phyloP scores from a whole-genome alignment of 1,140 invertebrate genomes.

The Apocrypta bakeri region DNA sequence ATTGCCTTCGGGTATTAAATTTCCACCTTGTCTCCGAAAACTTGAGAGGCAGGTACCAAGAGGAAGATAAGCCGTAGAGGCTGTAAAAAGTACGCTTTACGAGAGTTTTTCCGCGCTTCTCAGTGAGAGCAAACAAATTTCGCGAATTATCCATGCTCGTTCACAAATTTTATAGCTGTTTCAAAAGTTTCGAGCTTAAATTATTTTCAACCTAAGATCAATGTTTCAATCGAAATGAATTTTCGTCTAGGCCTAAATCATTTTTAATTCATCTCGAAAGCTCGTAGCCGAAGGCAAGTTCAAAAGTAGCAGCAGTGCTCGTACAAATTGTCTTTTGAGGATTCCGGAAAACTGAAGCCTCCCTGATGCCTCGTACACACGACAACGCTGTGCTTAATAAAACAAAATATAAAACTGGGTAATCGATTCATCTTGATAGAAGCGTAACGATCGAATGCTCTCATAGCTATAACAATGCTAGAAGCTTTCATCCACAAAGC shows the following conservation, averaged over 20 bases:
- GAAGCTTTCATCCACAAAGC: neutral
- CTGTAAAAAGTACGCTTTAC: neutral
- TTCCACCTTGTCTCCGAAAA: neutral
- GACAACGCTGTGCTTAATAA: neutral
- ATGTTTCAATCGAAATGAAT: too few species aligned
- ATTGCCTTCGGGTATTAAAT: constrained; percentile 5
- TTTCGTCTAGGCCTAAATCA: too few species aligned
- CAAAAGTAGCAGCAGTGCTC: neutral
- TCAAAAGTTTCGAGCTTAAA: neutral
- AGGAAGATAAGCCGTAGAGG: neutral
- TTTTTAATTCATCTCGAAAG: neutral
- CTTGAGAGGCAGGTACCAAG: neutral
- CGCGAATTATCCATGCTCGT: neutral
- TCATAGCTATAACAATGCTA: neutral
- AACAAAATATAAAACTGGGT: too few species aligned
- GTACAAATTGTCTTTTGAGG: neutral
- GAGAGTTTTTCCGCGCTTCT: neutral
- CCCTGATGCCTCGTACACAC: neutral
- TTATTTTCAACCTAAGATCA: too few species aligned
- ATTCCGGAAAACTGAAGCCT: neutral
- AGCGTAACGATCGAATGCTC: neutral
- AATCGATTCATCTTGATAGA: neutral
- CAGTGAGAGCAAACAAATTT: neutral
- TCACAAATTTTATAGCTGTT: neutral
- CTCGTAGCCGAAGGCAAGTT: neutral